Conservation (phyloP, 92 coral and sea anemone species). For the Desmophyllum pertusum region DNA sequence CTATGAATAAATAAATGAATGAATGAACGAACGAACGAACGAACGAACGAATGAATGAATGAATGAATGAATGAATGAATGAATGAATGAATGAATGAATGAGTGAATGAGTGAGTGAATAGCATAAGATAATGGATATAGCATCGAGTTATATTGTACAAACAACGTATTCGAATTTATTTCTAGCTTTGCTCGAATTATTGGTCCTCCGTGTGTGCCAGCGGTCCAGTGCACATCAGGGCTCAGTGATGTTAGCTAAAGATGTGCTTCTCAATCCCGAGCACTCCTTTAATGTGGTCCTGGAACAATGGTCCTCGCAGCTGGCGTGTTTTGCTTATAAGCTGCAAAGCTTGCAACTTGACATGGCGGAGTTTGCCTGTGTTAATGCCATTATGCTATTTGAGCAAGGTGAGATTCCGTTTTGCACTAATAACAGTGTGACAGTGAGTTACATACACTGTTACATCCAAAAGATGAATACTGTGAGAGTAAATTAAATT, state of each 20-base stretch:
- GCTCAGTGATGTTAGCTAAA: conserved; percentile 87
- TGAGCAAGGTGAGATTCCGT: conserved; percentile 80
- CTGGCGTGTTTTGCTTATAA: conserved; percentile 89
- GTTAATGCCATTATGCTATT: conserved; percentile 93
- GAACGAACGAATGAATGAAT: too few relatives aligned
- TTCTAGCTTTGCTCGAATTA: conserved; percentile 82
- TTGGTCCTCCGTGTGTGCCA: conserved; percentile 90
- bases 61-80: too few relatives aligned
- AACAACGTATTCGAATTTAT: not conserved
- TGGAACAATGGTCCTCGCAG: conserved; percentile 90
- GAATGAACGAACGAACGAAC: too few relatives aligned
- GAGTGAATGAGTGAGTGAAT: too few relatives aligned
- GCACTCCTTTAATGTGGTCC: conserved; percentile 73
- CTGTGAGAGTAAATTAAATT: too few relatives aligned
- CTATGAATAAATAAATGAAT: too few relatives aligned
- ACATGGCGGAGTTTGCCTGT: conserved; percentile 97
- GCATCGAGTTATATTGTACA: too few relatives aligned
- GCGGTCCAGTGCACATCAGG: conserved; percentile 89
- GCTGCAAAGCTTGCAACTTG: conserved; percentile 90
- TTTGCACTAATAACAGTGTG: not conserved
- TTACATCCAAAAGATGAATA: too few relatives aligned
- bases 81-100: too few relatives aligned
- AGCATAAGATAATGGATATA: too few relatives aligned
- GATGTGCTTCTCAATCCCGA: conserved; percentile 86
- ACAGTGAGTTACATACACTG: not conserved